Evolutionary conservation across 2,113 vertebrate species (phyloP), one percentile per base, ranked within the genome.

Genomic region (Cyanoliseus patagonus): DNA sequence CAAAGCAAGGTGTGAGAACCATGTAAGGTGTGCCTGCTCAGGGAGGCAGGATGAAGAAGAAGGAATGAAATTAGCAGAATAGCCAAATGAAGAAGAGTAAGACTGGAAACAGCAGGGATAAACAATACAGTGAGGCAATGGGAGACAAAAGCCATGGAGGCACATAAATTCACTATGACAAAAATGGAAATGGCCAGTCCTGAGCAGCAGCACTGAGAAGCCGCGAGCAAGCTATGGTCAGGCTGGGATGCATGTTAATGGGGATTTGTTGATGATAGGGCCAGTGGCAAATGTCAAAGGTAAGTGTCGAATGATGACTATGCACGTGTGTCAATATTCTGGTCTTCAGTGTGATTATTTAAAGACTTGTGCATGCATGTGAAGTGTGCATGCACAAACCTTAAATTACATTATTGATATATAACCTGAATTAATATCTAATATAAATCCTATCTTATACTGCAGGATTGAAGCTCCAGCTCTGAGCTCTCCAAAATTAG

Each of bases 131-230:
- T 9, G 25, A 86, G 27, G 6, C 17, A 57, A 52, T 28, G 16
- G 18, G 47, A 69, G 27, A 47, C 25, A 44, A 86, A 91, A 88
- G 13, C 18, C n/a, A 13, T 46, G 18, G 19, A 83, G 80, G 74
- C 5, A 19, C 3, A 10, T 28, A 31, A n/a, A 72, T 59, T 11
- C 0, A 0, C 31, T 41, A 11, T 57, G 18, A 42, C 1, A 9
- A 62, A 91, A 91, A 70, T n/a, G 24, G 33, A 13, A 94, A 81
- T 44, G 19, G 15, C 8, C 49, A 35, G 49, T 14, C 49, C 33
- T 68, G 9, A 55, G 27, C 5, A 53, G 39, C 31, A 82, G 37
- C 47, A 35, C 33, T 28, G 33, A 73, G 69, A 76, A 73, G 16
- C 27, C 31, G 37, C 9, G 6, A 79, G 4, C 11, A 75, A 78